Conservation (phyloP, 1,140 invertebrate species). For the Leguminivora glycinivorella region DNA sequence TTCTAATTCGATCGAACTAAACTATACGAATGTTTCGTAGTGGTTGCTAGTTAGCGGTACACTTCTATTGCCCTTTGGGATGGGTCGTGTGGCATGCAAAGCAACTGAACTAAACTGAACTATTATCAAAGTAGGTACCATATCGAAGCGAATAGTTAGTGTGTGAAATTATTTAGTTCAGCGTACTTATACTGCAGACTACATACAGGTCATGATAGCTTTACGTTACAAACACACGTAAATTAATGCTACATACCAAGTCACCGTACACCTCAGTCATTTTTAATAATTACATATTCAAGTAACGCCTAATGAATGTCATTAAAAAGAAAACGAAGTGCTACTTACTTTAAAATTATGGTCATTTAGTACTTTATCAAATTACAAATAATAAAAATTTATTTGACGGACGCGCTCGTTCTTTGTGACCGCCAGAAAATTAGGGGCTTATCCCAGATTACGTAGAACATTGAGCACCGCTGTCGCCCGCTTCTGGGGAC, state of each 20-base stretch:
- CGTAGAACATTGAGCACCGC: conserved; percentile 41
- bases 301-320: background rate
- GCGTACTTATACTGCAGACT: no score
- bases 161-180: no score
- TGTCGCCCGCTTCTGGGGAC: conserved; percentile 35
- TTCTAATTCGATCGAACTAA: conserved; percentile 19
- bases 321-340: conserved; percentile 9
- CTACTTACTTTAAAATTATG: background rate
- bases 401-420: conserved; percentile 32
- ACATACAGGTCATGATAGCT: no score
- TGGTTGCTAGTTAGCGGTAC: background rate
- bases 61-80: no score
- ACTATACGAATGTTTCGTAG: background rate
- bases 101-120: no score
- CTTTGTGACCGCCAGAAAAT: conserved; percentile 41
- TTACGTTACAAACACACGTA: no score
- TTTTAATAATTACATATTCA: background rate
- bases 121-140: no score
- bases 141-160: no score
- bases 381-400: conserved; percentile 27
- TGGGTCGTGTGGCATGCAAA: no score
- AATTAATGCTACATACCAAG: no score
- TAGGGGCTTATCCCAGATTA: conserved; percentile 45
- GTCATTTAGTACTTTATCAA: conserved; percentile 18
- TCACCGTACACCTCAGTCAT: no score